Conservation (phyloP, 1,140 invertebrate species). For the Drosophila auraria region DNA sequence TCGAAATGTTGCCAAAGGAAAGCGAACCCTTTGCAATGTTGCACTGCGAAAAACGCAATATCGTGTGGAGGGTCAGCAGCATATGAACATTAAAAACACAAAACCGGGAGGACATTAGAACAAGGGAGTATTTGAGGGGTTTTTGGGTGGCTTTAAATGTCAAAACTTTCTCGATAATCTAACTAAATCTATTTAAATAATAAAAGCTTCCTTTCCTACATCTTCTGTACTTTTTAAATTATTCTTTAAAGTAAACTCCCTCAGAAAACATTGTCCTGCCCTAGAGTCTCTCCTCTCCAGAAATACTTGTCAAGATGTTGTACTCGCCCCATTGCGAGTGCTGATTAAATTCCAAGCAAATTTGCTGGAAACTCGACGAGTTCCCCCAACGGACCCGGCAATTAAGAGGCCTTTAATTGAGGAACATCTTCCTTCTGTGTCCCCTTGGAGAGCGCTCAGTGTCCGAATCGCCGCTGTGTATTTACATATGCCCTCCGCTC, state of each 20-base stretch:
- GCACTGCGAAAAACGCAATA: slow-evolving; percentile 60
- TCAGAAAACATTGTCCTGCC: background rate
- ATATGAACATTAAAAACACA: slow-evolving; percentile 3
- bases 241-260: background rate
- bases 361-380: slow-evolving; percentile 50
- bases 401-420: slow-evolving; percentile 69
- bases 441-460: background rate
- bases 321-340: slow-evolving; percentile 21
- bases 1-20: slow-evolving; percentile 63
- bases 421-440: background rate
- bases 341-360: slow-evolving; percentile 56
- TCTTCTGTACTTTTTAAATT: background rate
- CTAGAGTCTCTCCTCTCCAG: background rate
- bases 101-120: background rate
- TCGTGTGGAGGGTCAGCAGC: background rate
- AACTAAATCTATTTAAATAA: background rate
- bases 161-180: background rate
- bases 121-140: background rate
- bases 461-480: slow-evolving; percentile 61
- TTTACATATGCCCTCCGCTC: slow-evolving; percentile 66
- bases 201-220: rapidly evolving
- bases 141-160: background rate
- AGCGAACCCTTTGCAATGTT: slow-evolving; percentile 48
- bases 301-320: slow-evolving; percentile 15
- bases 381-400: slow-evolving; percentile 25